Evolutionary conservation across 2,797 vertebrate genomes (phyloP).

Genomic region (Characodon lateralis): DNA sequence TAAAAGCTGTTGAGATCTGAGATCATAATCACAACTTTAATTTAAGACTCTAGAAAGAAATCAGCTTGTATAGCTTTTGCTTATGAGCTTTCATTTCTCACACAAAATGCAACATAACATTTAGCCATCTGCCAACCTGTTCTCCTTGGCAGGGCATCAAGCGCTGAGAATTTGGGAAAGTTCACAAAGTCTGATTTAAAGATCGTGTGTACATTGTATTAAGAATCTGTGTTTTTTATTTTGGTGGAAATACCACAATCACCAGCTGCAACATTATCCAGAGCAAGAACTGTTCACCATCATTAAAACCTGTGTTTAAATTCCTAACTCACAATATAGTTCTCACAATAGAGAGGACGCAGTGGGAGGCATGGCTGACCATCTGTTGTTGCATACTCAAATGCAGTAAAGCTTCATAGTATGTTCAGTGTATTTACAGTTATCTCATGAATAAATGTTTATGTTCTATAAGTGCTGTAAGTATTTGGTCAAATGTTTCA

Average conservation of each 20-base stretch:
- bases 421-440: neutral
- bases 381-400: neutral
- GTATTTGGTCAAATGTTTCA: neutral
- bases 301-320: neutral
- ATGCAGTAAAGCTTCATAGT: neutral
- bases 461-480: neutral
- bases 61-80: neutral
- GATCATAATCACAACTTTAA: slow-evolving; percentile 11
- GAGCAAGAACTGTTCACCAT: neutral
- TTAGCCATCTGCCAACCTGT: slow-evolving; percentile 1
- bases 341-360: neutral
- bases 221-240: neutral
- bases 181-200: neutral
- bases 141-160: slow-evolving; percentile 3
- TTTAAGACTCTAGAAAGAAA: slow-evolving; percentile 6
- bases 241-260: neutral
- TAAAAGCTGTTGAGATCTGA: neutral
- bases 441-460: neutral
- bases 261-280: neutral
- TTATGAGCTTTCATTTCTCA: neutral
- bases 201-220: neutral
- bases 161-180: neutral
- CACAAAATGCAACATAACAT: slow-evolving; percentile 21
- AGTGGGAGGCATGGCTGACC: neutral
- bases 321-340: neutral